Conservation (phyloP, 2,888 invertebrate genomes). For the Melinaea marsaeus region DNA sequence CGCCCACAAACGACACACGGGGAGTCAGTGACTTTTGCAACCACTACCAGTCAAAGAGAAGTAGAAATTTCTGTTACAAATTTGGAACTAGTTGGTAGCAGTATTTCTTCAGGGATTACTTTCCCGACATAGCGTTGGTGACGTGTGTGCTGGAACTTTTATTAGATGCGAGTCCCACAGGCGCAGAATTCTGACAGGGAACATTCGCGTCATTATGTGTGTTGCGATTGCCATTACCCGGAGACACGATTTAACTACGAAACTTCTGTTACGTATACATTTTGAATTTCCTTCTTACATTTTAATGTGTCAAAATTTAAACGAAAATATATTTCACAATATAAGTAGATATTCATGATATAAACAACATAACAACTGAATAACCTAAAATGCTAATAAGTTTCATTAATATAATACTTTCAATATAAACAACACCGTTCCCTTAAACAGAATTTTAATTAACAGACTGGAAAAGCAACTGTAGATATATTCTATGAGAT, state of each 20-base stretch:
- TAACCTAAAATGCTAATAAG: neutral
- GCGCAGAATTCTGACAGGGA: slow-evolving; percentile 65
- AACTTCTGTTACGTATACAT: neutral
- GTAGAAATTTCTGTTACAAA: slow-evolving; percentile 76
- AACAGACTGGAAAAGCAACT: slow-evolving; percentile 27
- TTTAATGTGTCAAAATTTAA: too few species aligned
- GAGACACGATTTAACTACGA: slow-evolving; percentile 3
- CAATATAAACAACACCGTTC: slow-evolving; percentile 1
- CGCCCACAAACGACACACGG: slow-evolving; percentile 62
- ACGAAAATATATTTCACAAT: too few species aligned
- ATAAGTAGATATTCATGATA: too few species aligned
- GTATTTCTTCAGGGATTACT: slow-evolving; percentile 74
- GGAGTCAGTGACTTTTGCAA: slow-evolving; percentile 69
- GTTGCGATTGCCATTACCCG: slow-evolving; percentile 10
- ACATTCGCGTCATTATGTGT: slow-evolving; percentile 42
- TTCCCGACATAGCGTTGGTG: slow-evolving; percentile 66
- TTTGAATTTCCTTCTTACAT: neutral
- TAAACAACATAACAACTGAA: too few species aligned
- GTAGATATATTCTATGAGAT: slow-evolving; percentile 31
- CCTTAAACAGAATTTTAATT: slow-evolving; percentile 12
- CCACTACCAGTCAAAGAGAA: slow-evolving; percentile 74
- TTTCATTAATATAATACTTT: neutral
- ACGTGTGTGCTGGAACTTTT: slow-evolving; percentile 68
- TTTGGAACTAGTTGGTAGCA: slow-evolving; percentile 67
- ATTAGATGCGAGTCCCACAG: slow-evolving; percentile 63